Base-by-base conservation (phyloP, 2,113 vertebrate species). In the Chaetodon trifascialis region DNA sequence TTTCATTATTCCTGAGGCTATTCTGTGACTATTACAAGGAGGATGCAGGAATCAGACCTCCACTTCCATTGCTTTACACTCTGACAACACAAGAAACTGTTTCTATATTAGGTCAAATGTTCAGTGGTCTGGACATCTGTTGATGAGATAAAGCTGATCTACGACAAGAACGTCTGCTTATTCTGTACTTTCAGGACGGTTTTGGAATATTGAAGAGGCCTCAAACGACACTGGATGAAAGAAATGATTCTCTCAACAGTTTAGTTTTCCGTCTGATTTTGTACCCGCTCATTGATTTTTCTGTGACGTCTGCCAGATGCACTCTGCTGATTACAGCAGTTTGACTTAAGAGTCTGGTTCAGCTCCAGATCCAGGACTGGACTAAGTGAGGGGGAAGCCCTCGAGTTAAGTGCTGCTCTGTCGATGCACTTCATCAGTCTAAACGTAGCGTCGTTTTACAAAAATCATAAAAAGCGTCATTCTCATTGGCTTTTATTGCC, bases 321-420 rank as follows among this genome's bases (percentile, higher is more conserved):
- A 62, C 65, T 84, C 51, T 73, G 84, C 81, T 88, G 82, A 86
- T 76, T 77, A 7, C 52, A 74, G 71, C 85, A 83, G 58, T 82
- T 51, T 82, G 46, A 62, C 69, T 55, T 25, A 17, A 17, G 14
- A 46, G 21, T 76, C 55, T 87, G 86, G 84, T 64, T 72, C 64
- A 38, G 11, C 25, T 77, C 64, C 87, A 71, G 75, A 75, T 86
- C 78, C 68, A 38, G 46, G 76, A 66, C 73, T 25, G 25, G 58
- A 21, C 72, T 52, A 2, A 52, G 54, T 54, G 66, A 11, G 2
- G 46, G 40, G 66, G 46, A 64, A 59, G 67, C 42, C 58, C 73
- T 67, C 4, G 1, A 64, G 72, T 85, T 78, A 79, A 86, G 83
- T 76, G 80, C 86, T 52, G 55, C 65, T 63, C 63, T 25, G 60